Percentiles rank a stretch among this genome's conserved stretches.
Conservation (phyloP, 2,113 vertebrate species). For the Osmerus eperlanus region DNA sequence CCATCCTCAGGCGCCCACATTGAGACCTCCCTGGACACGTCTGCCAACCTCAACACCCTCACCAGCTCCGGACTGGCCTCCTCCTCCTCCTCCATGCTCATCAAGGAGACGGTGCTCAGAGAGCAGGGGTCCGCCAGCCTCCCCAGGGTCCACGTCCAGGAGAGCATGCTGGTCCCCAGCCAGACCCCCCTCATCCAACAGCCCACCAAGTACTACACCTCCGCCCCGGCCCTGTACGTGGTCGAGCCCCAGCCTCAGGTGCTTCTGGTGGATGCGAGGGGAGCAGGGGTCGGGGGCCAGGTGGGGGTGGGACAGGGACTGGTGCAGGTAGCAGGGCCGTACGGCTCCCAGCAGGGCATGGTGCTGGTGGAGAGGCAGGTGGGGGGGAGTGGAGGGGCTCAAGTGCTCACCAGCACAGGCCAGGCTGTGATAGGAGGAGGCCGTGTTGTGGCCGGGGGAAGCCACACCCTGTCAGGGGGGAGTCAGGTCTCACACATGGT, state of each 20-base stretch:
- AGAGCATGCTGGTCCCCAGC: constrained; percentile 52
- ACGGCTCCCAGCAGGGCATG: constrained; percentile 57
- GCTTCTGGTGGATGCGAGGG: constrained; percentile 54
- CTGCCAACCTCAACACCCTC: constrained; percentile 30
- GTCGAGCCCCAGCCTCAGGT: constrained; percentile 62
- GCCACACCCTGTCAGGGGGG: constrained; percentile 8
- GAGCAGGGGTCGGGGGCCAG: constrained; percentile 36
- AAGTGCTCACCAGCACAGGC: background rate
- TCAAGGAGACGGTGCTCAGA: constrained; percentile 39
- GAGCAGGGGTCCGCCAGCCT: constrained; percentile 21
- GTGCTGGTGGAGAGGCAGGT: constrained; percentile 59
- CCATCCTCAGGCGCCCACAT: constrained; percentile 42
- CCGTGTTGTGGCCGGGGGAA: constrained; percentile 3
- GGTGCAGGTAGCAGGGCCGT: constrained; percentile 69
- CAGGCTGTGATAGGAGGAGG: constrained; percentile 14
- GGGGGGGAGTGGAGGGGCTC: constrained; percentile 13
- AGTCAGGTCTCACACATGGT: background rate
- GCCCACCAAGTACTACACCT: constrained; percentile 64
- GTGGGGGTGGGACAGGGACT: constrained; percentile 76
- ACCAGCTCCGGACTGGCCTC: constrained; percentile 41
- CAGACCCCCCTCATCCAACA: constrained; percentile 69
- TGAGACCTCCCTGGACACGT: constrained; percentile 46
- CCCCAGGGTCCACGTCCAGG: constrained; percentile 46
- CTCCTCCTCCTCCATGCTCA: constrained; percentile 37
- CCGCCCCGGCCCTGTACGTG: constrained; percentile 65